Conservation (phyloP, 2,888 invertebrate genomes). For the Drosophila villosipedis region DNA sequence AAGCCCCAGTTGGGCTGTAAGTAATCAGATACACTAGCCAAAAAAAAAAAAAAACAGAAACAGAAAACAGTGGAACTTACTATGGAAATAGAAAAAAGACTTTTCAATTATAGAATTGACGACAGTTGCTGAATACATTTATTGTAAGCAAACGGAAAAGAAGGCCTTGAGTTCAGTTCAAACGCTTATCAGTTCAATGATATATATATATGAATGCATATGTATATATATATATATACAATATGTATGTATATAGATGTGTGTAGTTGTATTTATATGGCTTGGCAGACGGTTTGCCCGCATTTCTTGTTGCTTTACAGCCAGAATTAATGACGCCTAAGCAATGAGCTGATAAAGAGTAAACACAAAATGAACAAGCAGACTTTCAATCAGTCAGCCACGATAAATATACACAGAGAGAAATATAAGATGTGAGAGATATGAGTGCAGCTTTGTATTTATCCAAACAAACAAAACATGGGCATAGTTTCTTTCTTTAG, state of each 20-base stretch:
- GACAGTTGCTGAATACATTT: conserved; percentile 21
- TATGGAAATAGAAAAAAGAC: conserved; percentile 9
- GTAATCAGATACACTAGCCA: conserved; percentile 1
- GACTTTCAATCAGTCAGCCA: conserved; percentile 20
- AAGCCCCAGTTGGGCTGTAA: neutral
- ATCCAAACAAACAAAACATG: conserved; percentile 26
- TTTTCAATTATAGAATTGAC: conserved; percentile 54
- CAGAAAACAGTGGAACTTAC: conserved; percentile 9
- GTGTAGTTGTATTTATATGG: conserved; percentile 37
- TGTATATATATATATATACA: neutral
- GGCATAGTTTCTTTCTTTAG: conserved; percentile 39
- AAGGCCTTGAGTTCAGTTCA: conserved; percentile 66
- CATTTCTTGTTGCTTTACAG: conserved; percentile 39
- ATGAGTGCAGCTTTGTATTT: neutral
- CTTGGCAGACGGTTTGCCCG: conserved; percentile 48
- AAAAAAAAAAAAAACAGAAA: neutral
- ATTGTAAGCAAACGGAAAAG: neutral
- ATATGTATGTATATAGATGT: neutral
- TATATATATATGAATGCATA: conserved; percentile 23
- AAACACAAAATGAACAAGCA: conserved; percentile 14
- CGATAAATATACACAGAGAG: conserved; percentile 13
- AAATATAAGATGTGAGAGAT: conserved; percentile 3
- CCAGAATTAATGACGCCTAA: conserved; percentile 54
- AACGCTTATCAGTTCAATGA: conserved; percentile 72
- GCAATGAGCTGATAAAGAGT: conserved; percentile 56